A percentile compares a stretch with the other conserved stretches of the same genome.
These are phyloP conservation scores for Clarias platycephalus DNA, from an alignment of 2,797 vertebrate genomes.

Conservation along the genomic window DNA sequence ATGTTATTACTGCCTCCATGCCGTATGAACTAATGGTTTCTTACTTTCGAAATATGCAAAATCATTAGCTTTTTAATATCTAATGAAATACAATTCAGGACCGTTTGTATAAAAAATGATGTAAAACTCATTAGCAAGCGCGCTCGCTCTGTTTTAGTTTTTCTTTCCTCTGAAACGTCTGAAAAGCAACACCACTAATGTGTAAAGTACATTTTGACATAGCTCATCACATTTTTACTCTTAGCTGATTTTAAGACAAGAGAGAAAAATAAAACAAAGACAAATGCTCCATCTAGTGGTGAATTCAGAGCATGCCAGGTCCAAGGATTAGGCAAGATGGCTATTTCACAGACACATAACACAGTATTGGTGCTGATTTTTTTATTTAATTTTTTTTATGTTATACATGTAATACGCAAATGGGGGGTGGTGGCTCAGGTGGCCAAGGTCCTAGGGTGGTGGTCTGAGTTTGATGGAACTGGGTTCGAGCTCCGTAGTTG, in stretches of 20 bases:
- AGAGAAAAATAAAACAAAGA: background rate
- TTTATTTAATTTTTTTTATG: background rate
- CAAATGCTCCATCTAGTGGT: conserved; percentile 18
- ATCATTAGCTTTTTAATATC: no score
- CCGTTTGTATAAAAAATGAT: background rate
- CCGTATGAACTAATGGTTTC: background rate
- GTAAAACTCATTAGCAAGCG: background rate
- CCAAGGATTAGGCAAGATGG: background rate
- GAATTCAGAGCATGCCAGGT: no score
- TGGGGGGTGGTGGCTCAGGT: no score
- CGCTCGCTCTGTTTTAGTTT: background rate
- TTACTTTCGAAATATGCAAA: background rate
- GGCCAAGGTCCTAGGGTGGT: no score
- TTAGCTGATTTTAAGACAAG: background rate
- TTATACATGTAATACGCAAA: no score
- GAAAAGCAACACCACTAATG: background rate
- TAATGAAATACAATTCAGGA: background rate
- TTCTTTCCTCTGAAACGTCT: background rate
- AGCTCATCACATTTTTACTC: background rate
- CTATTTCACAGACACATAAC: background rate
- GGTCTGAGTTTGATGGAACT: no score
- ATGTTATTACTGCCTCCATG: background rate
- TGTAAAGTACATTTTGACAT: background rate
- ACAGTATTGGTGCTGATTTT: background rate
- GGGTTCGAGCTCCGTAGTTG: no score